phyloP scores from a whole-genome alignment of 1,140 invertebrate species.

The Plutomurus gul region DNA sequence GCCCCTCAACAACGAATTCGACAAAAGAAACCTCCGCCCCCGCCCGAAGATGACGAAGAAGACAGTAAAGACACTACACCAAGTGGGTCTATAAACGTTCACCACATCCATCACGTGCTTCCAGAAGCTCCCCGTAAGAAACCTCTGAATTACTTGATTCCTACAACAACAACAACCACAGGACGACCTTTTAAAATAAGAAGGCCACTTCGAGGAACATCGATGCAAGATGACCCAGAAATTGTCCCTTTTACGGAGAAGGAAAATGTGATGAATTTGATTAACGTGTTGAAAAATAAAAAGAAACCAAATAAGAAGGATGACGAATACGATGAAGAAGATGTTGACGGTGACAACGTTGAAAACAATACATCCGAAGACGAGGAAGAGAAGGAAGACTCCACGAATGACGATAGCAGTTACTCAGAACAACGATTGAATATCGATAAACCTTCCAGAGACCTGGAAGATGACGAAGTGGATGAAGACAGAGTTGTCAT shows the following conservation, averaged over 20 bases:
- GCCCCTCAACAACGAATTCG: background rate
- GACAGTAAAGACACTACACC: background rate
- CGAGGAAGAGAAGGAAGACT: constrained; percentile 13
- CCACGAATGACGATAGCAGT: background rate
- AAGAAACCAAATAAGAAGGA: background rate
- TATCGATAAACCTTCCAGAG: background rate
- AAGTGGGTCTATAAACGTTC: background rate
- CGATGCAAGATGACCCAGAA: background rate
- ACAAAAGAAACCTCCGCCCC: background rate
- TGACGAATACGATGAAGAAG: background rate
- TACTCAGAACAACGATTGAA: background rate
- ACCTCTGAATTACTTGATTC: too few relatives aligned
- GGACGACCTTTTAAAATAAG: background rate
- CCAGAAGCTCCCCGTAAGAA: too few relatives aligned
- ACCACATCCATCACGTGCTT: too few relatives aligned
- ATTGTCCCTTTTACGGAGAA: background rate
- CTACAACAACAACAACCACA: background rate
- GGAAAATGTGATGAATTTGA: background rate
- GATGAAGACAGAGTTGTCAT: background rate
- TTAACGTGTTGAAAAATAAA: background rate
- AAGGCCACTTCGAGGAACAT: background rate
- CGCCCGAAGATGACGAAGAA: background rate
- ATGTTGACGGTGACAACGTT: background rate
- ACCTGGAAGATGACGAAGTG: background rate
- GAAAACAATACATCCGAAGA: constrained; percentile 6